Evolutionary conservation across 2,113 vertebrate genomes (phyloP), one percentile per base, ranked within the genome.

Genomic region (Gymnorhina tibicen): DNA sequence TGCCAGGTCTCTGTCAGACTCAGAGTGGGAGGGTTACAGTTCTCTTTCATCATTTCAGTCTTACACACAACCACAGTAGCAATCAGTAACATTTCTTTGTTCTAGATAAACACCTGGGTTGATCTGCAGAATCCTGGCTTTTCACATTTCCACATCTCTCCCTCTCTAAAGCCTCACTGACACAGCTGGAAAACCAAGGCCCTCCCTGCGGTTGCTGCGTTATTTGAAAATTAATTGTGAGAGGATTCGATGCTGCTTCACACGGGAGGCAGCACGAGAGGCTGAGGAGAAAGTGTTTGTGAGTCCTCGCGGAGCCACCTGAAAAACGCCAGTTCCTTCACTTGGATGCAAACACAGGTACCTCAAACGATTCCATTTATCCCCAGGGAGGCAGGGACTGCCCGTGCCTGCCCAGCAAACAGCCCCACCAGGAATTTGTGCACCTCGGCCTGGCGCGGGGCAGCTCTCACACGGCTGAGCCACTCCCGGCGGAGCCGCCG

Each of bases 401-500:
- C 78, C 73, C 20, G 11, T 28, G 64, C 60, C 66, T 21, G 41
- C 80, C 81, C 47, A 20, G 72, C 50, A 9, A 37, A 42, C 42
- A 60, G 68, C 69, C 82, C 58, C 68, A 13, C 4, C 30, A 2
- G 27, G 8, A 6, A 4, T 21, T 9, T 35, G 91, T 58, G 70
- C 70, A 28, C n/a, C 81, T 8, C 1, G 33, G 69, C 60, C 63
- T 0, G 30, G 72, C 73, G 49, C 60, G 7, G 30, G 53, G 56
- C 79, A 63, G 72, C 79, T 49, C 74, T 1, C 14, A 1, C 2
- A 0, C 23, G 10, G 11, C 32, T 8, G 4, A 60, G 69, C 75
- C 32, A 0, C 85, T 9, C 16, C 19, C 0, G 3, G 47, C 2
- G 0, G 2, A 10, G 5, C 62, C 5, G n/a, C 83, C 46, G 1